Conservation (phyloP, 2,797 vertebrate species). For the Spinibarbus caldwelli region DNA sequence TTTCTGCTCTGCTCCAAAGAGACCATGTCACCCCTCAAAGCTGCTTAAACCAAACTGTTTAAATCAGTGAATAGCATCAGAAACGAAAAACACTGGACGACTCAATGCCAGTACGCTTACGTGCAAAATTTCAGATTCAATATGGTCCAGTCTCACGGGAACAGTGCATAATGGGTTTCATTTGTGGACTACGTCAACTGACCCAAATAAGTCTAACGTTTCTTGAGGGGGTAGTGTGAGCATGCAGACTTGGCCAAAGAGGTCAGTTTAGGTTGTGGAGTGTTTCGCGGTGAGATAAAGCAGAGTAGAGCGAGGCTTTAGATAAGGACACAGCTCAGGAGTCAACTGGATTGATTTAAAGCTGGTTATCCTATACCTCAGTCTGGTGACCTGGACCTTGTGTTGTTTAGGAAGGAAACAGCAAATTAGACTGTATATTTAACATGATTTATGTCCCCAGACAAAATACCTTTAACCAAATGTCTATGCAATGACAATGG, state of each 20-base stretch:
- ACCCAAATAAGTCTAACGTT: conserved; percentile 34
- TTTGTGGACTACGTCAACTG: conserved; percentile 32
- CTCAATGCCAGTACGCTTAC: conserved; percentile 21
- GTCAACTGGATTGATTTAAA: conserved; percentile 40
- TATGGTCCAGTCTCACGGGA: conserved; percentile 24
- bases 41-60: conserved; percentile 29
- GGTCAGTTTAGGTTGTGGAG: conserved; percentile 38
- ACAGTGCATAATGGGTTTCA: conserved; percentile 35
- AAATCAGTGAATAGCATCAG: conserved; percentile 35
- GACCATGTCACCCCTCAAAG: conserved; percentile 21
- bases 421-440: conserved; percentile 17
- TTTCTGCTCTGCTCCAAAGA: conserved; percentile 20
- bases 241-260: not conserved
- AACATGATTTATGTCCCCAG: conserved; percentile 11
- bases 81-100: conserved; percentile 7
- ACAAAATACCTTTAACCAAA: conserved; percentile 13
- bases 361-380: conserved; percentile 4
- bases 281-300: conserved; percentile 28
- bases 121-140: conserved; percentile 38
- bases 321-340: conserved; percentile 26
- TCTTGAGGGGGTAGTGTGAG: conserved; percentile 12
- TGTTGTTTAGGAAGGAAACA: conserved; percentile 40
- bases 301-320: conserved; percentile 21
- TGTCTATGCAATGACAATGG: not conserved
- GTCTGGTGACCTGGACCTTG: conserved; percentile 19